Percentiles rank a stretch among this genome's conserved stretches.
phyloP scores from a whole-genome alignment of 2,113 vertebrate genomes.

The Heteronetta atricapilla region DNA sequence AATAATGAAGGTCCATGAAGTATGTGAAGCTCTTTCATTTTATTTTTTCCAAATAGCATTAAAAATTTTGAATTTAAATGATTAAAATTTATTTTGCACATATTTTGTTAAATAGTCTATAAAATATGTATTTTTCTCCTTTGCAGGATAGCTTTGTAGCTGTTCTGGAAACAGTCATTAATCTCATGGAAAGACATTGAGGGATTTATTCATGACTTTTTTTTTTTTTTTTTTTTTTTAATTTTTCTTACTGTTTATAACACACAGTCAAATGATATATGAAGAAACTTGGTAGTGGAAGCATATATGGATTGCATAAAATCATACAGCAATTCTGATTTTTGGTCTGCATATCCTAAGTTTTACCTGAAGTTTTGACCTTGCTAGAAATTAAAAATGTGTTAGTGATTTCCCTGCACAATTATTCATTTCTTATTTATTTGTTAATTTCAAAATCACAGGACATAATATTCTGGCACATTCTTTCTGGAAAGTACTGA shows the following conservation, averaged over 20 bases:
- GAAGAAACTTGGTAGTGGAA: neutral
- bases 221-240: neutral
- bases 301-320: neutral
- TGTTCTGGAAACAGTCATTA: neutral
- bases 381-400: neutral
- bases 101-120: neutral
- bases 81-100: constrained; percentile 16
- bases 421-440: neutral
- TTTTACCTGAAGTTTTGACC: neutral
- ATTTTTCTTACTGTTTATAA: neutral
- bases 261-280: neutral
- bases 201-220: neutral
- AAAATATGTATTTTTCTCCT: neutral
- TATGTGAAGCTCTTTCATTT: neutral
- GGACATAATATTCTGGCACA: neutral
- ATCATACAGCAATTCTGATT: neutral
- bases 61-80: neutral
- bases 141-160: neutral
- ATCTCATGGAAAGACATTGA: neutral
- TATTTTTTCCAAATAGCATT: neutral
- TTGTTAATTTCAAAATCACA: neutral
- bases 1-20: neutral
- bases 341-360: neutral
- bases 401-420: neutral
- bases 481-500: neutral